Evolutionary conservation across 2,888 invertebrate genomes (phyloP).

Genomic region (Scaptodrosophila latifasciaeformis): DNA sequence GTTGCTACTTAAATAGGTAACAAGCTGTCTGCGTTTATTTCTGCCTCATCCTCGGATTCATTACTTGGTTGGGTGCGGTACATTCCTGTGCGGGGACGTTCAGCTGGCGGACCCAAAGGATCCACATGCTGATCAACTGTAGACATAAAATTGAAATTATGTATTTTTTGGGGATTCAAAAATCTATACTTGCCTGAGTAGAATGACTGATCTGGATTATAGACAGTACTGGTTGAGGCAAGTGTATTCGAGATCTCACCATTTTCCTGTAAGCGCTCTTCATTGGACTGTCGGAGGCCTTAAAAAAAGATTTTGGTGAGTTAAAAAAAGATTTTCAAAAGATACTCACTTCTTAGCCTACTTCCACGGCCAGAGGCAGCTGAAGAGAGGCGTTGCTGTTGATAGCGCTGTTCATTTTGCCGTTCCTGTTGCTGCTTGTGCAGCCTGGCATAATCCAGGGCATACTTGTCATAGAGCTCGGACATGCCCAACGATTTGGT

Average conservation of each 20-base stretch:
- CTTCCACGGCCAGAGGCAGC: constrained; percentile 54
- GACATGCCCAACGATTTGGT: constrained; percentile 84
- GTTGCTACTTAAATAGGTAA: constrained; percentile 73
- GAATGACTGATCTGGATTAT: constrained; percentile 38
- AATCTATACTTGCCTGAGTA: constrained; percentile 40
- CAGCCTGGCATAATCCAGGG: constrained; percentile 86
- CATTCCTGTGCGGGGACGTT: constrained; percentile 74
- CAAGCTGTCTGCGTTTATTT: constrained; percentile 72
- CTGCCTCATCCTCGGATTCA: constrained; percentile 73
- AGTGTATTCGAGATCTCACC: constrained; percentile 33
- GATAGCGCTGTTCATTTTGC: constrained; percentile 63
- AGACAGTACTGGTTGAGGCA: constrained; percentile 28
- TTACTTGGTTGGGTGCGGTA: constrained; percentile 53
- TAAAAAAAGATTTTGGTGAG: background rate
- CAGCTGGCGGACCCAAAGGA: constrained; percentile 73
- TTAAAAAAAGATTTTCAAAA: background rate
- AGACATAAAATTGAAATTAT: too few relatives aligned
- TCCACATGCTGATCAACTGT: constrained; percentile 69
- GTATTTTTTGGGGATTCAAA: too few relatives aligned
- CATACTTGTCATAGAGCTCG: constrained; percentile 88
- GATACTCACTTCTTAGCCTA: constrained; percentile 42
- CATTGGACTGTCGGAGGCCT: constrained; percentile 54
- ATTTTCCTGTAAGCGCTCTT: constrained; percentile 43
- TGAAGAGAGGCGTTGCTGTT: constrained; percentile 65
- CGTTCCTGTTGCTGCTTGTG: constrained; percentile 70